phyloP scores from a whole-genome alignment of 2,888 invertebrate species.

The Halictus ligatus region DNA sequence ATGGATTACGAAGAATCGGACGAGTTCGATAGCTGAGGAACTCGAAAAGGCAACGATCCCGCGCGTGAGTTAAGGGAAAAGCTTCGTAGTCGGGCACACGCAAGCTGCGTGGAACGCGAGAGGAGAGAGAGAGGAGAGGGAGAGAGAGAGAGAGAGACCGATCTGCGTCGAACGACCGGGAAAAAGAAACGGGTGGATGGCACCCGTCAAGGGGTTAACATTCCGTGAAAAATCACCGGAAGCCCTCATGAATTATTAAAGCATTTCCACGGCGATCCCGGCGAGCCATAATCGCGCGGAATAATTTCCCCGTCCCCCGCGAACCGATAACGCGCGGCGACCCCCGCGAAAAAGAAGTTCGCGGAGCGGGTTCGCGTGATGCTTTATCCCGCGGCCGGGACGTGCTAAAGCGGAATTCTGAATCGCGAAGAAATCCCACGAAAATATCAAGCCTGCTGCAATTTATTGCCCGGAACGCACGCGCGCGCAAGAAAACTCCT shows the following conservation, averaged over 20 bases:
- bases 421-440: constrained; percentile 52
- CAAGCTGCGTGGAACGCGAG: constrained; percentile 4
- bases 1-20: neutral
- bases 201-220: constrained; percentile 27
- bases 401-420: constrained; percentile 59
- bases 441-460: constrained; percentile 49
- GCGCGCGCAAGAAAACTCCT: neutral
- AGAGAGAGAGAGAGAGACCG: neutral
- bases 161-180: constrained; percentile 4
- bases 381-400: constrained; percentile 48
- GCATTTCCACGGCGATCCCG: constrained; percentile 45
- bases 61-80: constrained; percentile 7
- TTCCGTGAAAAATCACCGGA: constrained; percentile 56
- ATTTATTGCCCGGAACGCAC: constrained; percentile 48
- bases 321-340: constrained; percentile 25
- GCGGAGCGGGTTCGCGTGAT: constrained; percentile 46
- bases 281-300: constrained; percentile 48
- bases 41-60: constrained; percentile 11
- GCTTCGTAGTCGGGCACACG: constrained; percentile 6
- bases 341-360: constrained; percentile 4
- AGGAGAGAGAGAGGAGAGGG: neutral
- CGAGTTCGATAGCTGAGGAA: neutral
- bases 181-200: neutral
- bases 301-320: constrained; percentile 51
- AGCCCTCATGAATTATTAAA: constrained; percentile 54